A percentile compares a stretch with the other conserved stretches of the same genome.
Evolutionary conservation across 2,888 invertebrate species (phyloP).

Genomic region (Dusona sp.): DNA sequence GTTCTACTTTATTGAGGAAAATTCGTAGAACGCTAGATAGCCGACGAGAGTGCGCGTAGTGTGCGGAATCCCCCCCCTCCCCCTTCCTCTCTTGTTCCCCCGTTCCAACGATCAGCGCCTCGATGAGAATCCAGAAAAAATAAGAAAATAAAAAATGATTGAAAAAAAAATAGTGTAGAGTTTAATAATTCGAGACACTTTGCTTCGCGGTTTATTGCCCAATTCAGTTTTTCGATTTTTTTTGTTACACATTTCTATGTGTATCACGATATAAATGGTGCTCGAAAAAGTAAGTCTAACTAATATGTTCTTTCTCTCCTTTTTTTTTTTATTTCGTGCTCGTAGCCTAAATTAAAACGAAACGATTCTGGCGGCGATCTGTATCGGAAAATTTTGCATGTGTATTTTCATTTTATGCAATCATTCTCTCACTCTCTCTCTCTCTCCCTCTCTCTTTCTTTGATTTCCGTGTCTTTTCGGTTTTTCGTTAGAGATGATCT

Average conservation of each 20-base stretch:
- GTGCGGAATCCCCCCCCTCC: conserved; percentile 51
- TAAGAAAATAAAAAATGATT: conserved; percentile 22
- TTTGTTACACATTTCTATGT: conserved; percentile 6
- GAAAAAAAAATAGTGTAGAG: conserved; percentile 28
- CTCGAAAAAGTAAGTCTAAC: conserved; percentile 32
- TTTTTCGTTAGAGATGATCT: conserved; percentile 18
- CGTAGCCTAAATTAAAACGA: neutral
- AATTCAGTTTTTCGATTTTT: neutral
- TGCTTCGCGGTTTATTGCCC: conserved; percentile 1
- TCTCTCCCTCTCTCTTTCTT: neutral
- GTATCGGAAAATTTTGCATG: conserved; percentile 2
- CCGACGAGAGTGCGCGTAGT: conserved; percentile 65
- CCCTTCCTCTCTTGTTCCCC: conserved; percentile 6
- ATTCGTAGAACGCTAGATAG: conserved; percentile 60
- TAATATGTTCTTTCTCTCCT: neutral
- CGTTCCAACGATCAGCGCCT: conserved; percentile 55
- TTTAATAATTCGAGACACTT: neutral
- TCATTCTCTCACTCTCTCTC: neutral
- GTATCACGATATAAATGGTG: conserved; percentile 12
- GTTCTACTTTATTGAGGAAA: conserved; percentile 45
- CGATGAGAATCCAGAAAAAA: conserved; percentile 64
- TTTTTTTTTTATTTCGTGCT: neutral
- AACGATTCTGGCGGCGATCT: neutral
- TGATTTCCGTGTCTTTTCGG: neutral
- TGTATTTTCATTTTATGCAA: neutral